A percentile compares a stretch with the other conserved stretches of the same genome.
Conservation (phyloP, 2,797 vertebrate species). For the Hyperoplus immaculatus region DNA sequence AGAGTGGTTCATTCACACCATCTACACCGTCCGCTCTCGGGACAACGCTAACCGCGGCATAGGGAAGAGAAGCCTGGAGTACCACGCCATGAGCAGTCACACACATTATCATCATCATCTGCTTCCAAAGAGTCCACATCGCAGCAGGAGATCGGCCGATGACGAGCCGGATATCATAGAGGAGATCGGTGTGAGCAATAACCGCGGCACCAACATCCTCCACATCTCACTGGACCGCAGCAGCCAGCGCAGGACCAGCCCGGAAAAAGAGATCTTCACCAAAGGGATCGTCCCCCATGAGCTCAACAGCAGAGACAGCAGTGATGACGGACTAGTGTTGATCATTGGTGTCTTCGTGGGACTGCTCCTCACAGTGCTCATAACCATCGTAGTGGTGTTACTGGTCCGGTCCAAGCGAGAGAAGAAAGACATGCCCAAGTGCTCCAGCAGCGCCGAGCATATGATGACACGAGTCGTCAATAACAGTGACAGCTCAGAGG, state of each 20-base stretch:
- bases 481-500: constrained; percentile 91
- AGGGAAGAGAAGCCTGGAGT: constrained; percentile 87
- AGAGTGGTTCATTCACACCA: constrained; percentile 88
- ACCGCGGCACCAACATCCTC: constrained; percentile 87
- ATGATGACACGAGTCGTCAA: constrained; percentile 82
- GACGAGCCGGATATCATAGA: constrained; percentile 59
- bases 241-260: constrained; percentile 71
- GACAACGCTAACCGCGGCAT: constrained; percentile 85
- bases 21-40: constrained; percentile 84
- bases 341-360: constrained; percentile 84
- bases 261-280: constrained; percentile 71
- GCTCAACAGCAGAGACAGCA: constrained; percentile 71
- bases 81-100: constrained; percentile 63
- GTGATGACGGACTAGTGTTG: constrained; percentile 78
- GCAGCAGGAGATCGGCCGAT: constrained; percentile 55
- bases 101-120: constrained; percentile 3
- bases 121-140: constrained; percentile 34
- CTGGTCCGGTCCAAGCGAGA: constrained; percentile 81
- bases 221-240: constrained; percentile 80
- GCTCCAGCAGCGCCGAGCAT: constrained; percentile 86
- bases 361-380: constrained; percentile 84
- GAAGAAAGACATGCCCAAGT: constrained; percentile 78
- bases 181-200: constrained; percentile 81
- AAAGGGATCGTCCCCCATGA: constrained; percentile 83
- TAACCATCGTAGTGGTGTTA: constrained; percentile 77